Evolutionary conservation across 2,797 vertebrate species (phyloP).

Genomic region (Glossophaga mutica): DNA sequence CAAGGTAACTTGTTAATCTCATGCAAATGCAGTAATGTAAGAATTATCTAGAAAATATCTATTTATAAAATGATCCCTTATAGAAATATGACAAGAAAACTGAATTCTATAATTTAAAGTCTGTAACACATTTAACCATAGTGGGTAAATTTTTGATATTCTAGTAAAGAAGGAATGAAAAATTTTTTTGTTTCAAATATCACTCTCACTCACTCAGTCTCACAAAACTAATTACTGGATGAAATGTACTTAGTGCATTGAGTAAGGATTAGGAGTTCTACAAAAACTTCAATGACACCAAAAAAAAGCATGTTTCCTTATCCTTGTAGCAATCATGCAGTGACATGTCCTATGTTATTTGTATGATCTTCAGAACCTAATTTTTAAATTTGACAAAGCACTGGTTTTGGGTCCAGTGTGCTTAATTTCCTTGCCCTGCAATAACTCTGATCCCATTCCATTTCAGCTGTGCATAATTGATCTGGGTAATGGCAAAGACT

Average conservation of each 20-base stretch:
- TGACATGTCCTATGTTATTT: neutral
- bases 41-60: neutral
- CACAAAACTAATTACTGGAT: neutral
- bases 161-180: neutral
- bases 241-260: neutral
- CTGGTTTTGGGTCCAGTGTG: neutral
- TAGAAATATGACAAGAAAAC: neutral
- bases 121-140: neutral
- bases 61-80: neutral
- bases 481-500: neutral
- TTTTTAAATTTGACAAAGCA: slow-evolving; percentile 34
- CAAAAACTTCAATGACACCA: neutral
- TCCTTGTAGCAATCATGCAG: neutral
- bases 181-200: slow-evolving; percentile 17
- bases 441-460: neutral
- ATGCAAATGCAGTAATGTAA: neutral
- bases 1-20: slow-evolving; percentile 10
- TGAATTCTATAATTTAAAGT: neutral
- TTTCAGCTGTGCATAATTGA: neutral
- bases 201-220: neutral
- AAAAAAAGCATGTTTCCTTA: neutral
- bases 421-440: neutral
- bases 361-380: neutral
- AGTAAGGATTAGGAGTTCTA: slow-evolving; percentile 15
- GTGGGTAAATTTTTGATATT: slow-evolving; percentile 15